Conservation (phyloP, 2,113 vertebrate species). For the Colossoma macropomum region DNA sequence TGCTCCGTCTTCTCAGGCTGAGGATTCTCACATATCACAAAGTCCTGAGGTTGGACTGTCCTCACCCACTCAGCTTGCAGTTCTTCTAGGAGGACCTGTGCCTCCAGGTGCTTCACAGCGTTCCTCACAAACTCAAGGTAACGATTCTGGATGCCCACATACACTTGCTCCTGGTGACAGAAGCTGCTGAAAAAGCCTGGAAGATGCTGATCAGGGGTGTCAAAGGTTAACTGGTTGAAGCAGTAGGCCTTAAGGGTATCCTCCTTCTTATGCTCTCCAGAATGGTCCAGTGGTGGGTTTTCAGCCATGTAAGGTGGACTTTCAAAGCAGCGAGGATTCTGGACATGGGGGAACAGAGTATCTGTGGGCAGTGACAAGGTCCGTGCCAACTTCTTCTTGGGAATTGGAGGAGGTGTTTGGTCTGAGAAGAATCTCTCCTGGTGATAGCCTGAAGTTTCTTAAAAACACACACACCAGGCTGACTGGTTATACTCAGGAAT, state of each 20-base stretch:
- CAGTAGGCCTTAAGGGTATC: background rate
- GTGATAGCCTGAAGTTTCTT: conserved; percentile 46
- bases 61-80: conserved; percentile 37
- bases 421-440: conserved; percentile 71
- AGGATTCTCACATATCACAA: conserved; percentile 59
- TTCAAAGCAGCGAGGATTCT: conserved; percentile 47
- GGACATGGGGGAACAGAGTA: background rate
- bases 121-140: conserved; percentile 69
- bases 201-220: conserved; percentile 64
- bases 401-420: conserved; percentile 78
- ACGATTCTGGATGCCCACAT: conserved; percentile 61
- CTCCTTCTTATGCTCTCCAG: conserved; percentile 28
- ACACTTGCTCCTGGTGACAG: conserved; percentile 53
- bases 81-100: conserved; percentile 46
- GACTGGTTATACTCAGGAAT: too few species aligned
- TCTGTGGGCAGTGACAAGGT: conserved; percentile 70
- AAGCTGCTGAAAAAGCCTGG: conserved; percentile 59
- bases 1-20: conserved; percentile 67
- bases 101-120: conserved; percentile 59
- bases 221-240: conserved; percentile 64
- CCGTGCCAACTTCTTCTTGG: conserved; percentile 75
- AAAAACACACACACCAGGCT: too few species aligned
- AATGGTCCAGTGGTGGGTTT: conserved; percentile 21
- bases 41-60: conserved; percentile 64
- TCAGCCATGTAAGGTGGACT: conserved; percentile 64